A percentile compares a stretch with the other conserved stretches of the same genome.
These are phyloP conservation scores for Spodoptera frugiperda DNA, from an alignment of 1,140 invertebrate genomes.

Conservation along the genomic window DNA sequence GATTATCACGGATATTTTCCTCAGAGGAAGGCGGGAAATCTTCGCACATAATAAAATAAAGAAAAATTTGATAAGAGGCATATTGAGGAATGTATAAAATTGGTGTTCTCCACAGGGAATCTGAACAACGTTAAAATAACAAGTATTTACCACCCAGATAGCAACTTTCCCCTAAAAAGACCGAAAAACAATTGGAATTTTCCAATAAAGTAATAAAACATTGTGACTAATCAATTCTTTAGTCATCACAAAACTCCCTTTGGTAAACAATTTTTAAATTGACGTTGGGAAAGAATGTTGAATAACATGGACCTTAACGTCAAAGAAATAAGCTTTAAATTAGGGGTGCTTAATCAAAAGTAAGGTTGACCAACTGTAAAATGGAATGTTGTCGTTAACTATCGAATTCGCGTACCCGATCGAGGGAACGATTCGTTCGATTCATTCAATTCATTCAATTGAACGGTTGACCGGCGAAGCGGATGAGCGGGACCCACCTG, in stretches of 20 bases:
- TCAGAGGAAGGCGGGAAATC: background rate
- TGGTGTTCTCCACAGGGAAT: slow-evolving; percentile 20
- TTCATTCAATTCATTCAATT: slow-evolving; percentile 58
- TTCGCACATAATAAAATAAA: slow-evolving; percentile 21
- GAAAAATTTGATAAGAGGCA: slow-evolving; percentile 16
- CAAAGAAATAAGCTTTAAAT: slow-evolving; percentile 40
- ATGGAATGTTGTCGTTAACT: slow-evolving; percentile 48
- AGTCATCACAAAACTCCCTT: slow-evolving; percentile 59
- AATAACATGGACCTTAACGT: slow-evolving; percentile 14
- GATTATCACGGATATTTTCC: slow-evolving; percentile 5
- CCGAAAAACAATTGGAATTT: slow-evolving; percentile 47
- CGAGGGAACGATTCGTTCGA: slow-evolving; percentile 49
- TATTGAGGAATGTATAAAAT: slow-evolving; percentile 29
- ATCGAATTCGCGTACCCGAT: slow-evolving; percentile 52
- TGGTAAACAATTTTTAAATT: slow-evolving; percentile 36
- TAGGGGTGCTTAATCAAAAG: slow-evolving; percentile 3
- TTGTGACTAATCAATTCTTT: slow-evolving; percentile 66
- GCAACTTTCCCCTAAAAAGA: slow-evolving; percentile 38
- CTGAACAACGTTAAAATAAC: background rate
- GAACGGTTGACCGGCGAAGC: slow-evolving; percentile 57
- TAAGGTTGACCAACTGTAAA: slow-evolving; percentile 33
- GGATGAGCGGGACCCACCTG: slow-evolving; percentile 55
- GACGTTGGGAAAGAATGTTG: background rate
- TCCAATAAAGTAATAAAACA: slow-evolving; percentile 56
- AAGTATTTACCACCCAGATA: slow-evolving; percentile 40